Evolutionary conservation across 2,888 invertebrate genomes (phyloP).

Genomic region (Marronus borbonicus): DNA sequence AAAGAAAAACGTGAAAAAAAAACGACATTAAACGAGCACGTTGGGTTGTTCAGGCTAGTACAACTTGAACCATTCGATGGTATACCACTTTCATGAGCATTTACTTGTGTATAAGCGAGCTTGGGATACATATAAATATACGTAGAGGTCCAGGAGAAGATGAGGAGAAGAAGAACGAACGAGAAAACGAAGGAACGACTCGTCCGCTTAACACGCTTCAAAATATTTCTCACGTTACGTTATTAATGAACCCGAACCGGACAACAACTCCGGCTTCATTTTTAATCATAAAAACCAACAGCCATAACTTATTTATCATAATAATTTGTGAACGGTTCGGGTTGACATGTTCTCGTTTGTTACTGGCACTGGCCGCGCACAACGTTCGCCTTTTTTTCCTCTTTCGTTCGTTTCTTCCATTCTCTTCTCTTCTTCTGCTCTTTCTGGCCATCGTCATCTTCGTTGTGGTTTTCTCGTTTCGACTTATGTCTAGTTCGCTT

Average conservation of each 20-base stretch:
- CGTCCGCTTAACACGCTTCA: conserved; percentile 56
- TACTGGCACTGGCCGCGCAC: conserved; percentile 46
- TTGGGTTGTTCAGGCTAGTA: neutral
- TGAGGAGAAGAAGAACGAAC: neutral
- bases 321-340: conserved; percentile 62
- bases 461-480: too few relatives aligned
- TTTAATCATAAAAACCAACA: conserved; percentile 65
- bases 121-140: too few relatives aligned
- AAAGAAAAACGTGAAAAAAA: too few relatives aligned
- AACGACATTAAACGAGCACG: conserved; percentile 7
- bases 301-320: conserved; percentile 64
- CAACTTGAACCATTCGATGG: neutral
- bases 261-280: conserved; percentile 63
- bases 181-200: conserved; percentile 47
- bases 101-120: too few relatives aligned
- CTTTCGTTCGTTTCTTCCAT: conserved; percentile 6
- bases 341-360: conserved; percentile 59
- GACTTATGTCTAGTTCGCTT: too few relatives aligned
- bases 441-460: neutral
- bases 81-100: neutral
- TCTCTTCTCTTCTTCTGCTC: neutral
- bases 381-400: conserved; percentile 44
- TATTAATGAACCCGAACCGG: conserved; percentile 63
- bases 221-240: conserved; percentile 60
- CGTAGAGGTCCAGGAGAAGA: too few relatives aligned